Evolutionary conservation across 2,888 invertebrate genomes (phyloP).

Genomic region (Petrolisthes cinctipes): DNA sequence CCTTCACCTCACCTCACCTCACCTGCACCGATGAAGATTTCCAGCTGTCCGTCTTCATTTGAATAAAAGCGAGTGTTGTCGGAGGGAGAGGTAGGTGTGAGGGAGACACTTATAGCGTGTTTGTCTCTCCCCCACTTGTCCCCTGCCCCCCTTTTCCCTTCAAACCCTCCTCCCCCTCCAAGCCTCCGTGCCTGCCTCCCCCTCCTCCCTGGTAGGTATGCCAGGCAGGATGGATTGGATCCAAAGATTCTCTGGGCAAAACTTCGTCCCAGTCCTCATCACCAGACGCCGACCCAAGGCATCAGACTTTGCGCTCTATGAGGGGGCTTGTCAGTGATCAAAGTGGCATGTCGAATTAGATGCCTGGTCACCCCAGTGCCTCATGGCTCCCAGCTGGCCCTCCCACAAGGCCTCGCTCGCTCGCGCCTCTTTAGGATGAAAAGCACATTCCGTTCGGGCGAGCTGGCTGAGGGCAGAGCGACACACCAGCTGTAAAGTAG

Average conservation of each 20-base stretch:
- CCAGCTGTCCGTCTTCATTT: conserved; percentile 56
- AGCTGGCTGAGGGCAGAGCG: conserved; percentile 17
- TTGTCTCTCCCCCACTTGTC: conserved; percentile 12
- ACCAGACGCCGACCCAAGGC: background rate
- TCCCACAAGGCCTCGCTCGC: conserved; percentile 38
- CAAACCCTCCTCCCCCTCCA: background rate
- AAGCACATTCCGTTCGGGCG: conserved; percentile 38
- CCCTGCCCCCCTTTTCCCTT: background rate
- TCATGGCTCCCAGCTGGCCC: conserved; percentile 40
- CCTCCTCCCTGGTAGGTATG: background rate
- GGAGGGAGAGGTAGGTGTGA: conserved; percentile 4
- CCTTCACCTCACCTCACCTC: conserved; percentile 26
- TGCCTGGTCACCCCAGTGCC: conserved; percentile 41
- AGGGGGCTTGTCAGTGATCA: conserved; percentile 36
- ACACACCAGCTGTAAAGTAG: conserved; percentile 37
- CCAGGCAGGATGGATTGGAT: no score
- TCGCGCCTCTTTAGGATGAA: conserved; percentile 31
- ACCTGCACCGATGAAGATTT: conserved; percentile 54
- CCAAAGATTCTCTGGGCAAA: no score
- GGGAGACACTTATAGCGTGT: background rate
- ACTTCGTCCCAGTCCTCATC: no score
- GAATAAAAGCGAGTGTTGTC: conserved; percentile 21
- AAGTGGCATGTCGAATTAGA: conserved; percentile 50
- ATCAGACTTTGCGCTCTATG: conserved; percentile 34
- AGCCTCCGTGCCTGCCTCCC: background rate